Evolutionary conservation across 2,797 vertebrate species (phyloP), one percentile per base, ranked within the genome.

Genomic region (Hydrolagus colliei): DNA sequence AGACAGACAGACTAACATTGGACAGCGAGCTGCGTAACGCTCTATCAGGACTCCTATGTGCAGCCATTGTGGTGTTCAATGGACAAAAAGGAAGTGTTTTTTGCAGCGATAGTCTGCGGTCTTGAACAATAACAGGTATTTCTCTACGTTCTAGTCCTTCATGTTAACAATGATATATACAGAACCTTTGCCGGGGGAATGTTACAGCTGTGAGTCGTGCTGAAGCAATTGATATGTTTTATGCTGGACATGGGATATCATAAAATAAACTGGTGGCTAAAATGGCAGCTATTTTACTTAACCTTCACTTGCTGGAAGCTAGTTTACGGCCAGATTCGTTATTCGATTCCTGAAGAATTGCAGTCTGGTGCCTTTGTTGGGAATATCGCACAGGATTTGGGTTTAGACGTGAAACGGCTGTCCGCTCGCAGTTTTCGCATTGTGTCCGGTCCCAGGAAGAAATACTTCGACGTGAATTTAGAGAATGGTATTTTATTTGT

Each of bases 281-380:
- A 76, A 2, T 59, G 74, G 74, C 16, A 18, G 14, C 8, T 94
- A 89, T 88, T 94, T 89, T 93, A 95, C 88, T 88, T 94, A 87
- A 88, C 94, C 88, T 87, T 90, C 91, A 93, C 93, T 88, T 86
- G 78, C 91, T 89, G 89, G 90, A 86, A 87, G 87, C 87, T 89
- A 88, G 93, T 91, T 59, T 88, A 87, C 67, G 92, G 92, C 68
- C 92, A 94, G 86, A 89, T 96, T 89, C 94, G 93, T 87, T 97
- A 97, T 91, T 95, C 95, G 27, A 93, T 97, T 86, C 94, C 94
- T 4, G 96, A 97, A 88, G 96, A 97, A 88, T 93, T 95, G 92
- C 87, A 92, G 59, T 93, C 89, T 88, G 95, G 94, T 0, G 95
- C 95, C 72, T 9, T 92, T 8, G 91, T 97, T 86, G 95, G 96